Evolutionary conservation across 2,113 vertebrate genomes (phyloP).

Genomic region (Capricornis sumatraensis): DNA sequence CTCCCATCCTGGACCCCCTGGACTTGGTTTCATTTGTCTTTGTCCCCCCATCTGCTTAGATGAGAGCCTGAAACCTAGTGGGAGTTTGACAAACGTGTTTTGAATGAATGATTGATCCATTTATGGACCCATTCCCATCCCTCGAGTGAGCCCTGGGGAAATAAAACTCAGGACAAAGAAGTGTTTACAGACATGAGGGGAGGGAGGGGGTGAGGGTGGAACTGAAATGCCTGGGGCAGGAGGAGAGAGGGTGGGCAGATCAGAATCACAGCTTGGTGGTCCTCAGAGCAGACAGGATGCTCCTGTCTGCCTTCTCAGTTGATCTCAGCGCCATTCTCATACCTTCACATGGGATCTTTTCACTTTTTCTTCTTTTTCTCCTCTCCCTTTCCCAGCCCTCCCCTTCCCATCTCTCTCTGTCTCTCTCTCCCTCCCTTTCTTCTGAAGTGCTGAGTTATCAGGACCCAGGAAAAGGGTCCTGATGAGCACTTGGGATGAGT

Average conservation of each 20-base stretch:
- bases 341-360: not conserved
- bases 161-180: not conserved
- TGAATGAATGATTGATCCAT: not conserved
- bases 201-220: too few species aligned
- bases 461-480: not conserved
- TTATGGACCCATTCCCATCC: not conserved
- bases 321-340: accelerated
- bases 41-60: not conserved
- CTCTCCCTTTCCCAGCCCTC: not conserved
- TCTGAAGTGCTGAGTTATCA: not conserved
- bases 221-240: not conserved
- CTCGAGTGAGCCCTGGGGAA: not conserved
- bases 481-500: not conserved
- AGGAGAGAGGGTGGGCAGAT: accelerated
- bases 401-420: accelerated
- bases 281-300: accelerated
- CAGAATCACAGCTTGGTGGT: accelerated
- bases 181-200: accelerated
- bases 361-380: not conserved
- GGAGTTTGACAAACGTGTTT: not conserved
- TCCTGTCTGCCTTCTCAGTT: accelerated
- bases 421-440: not conserved
- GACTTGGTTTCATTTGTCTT: too few species aligned
- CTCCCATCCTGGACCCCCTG: not conserved
- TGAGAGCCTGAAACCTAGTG: not conserved